Base-by-base conservation (phyloP, 2,888 invertebrate genomes). In the Drosophila nigritarsus region DNA sequence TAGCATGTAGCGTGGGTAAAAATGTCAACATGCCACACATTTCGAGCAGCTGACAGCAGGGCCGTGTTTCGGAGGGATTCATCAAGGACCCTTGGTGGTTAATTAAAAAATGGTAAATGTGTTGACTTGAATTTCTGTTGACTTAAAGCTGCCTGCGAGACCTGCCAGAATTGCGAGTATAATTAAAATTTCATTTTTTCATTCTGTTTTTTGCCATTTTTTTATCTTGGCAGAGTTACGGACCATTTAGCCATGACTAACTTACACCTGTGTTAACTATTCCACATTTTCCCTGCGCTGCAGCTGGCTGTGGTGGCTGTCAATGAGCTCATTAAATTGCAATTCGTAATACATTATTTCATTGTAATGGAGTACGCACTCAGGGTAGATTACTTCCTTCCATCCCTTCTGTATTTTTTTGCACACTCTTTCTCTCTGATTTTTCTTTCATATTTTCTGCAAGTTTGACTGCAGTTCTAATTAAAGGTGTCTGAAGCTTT, bases 291-390 rank as follows among this genome's bases (percentile, higher is more conserved):
- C 20, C 8, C 53, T 20, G 29, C 62, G 30, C 49, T 36, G 62
- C 40, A 51, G 60, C 40, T 7, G 54, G 48, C 54, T 45, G 48
- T 60, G 75, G 61, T 36, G 24, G 50, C 86, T 87, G 90, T 83
- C 89, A 88, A 88, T 87, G 82, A 76, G 87, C 87, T 88, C 82
- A 83, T 87, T 86, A 90, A 90, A 90, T 68, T 83, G 89, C 80
- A 72, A 87, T 88, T 83, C 82, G 36, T 56, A 61, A 63, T 49
- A 67, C 71, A 68, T 83, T 65, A 83, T 69, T 71, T 69, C 55
- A 66, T 65, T 62, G 78, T 72, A 79, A 88, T 72, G 75, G 71
- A 87, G 70, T 67, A 60, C 61, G 48, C 61, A 64, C 82, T 77
- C 62, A 65, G 27, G 60, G 62, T 53, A 73, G 70, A 80, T 82